These are phyloP conservation scores for Kryphioiulus occultus DNA, from an alignment of 2,888 invertebrate species.

Conservation along the genomic window DNA sequence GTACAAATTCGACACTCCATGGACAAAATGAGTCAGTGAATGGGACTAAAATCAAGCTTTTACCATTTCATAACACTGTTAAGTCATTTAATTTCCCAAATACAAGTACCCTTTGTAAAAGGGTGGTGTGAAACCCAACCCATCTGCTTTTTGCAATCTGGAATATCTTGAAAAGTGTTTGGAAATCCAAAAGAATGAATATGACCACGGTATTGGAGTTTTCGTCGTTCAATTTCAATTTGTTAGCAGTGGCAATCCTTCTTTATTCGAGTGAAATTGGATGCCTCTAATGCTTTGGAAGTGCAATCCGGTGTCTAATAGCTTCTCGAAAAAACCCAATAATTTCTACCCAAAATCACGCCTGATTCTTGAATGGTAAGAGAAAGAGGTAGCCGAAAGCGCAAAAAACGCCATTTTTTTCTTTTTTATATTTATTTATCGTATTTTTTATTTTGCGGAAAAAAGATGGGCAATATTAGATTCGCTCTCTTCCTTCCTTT, in stretches of 20 bases:
- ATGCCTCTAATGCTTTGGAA: constrained; percentile 4
- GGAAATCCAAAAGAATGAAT: neutral
- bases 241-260: constrained; percentile 1
- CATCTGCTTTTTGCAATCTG: too few relatives aligned
- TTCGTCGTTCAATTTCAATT: constrained; percentile 20
- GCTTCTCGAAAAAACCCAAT: neutral
- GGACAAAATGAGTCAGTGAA: neutral
- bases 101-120: too few relatives aligned
- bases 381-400: neutral
- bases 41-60: neutral
- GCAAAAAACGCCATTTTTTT: neutral
- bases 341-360: neutral
- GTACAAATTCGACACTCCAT: neutral
- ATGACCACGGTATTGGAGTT: neutral
- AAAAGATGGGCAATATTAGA: neutral
- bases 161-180: neutral
- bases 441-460: neutral
- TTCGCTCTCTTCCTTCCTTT: neutral
- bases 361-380: neutral
- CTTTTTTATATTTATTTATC: neutral
- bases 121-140: too few relatives aligned
- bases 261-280: constrained; percentile 4
- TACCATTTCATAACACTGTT: too few relatives aligned
- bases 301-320: constrained; percentile 31
- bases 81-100: too few relatives aligned